A percentile compares a stretch with the other conserved stretches of the same genome.
phyloP scores from a whole-genome alignment of 2,797 vertebrate genomes.

The Oophaga sylvatica region DNA sequence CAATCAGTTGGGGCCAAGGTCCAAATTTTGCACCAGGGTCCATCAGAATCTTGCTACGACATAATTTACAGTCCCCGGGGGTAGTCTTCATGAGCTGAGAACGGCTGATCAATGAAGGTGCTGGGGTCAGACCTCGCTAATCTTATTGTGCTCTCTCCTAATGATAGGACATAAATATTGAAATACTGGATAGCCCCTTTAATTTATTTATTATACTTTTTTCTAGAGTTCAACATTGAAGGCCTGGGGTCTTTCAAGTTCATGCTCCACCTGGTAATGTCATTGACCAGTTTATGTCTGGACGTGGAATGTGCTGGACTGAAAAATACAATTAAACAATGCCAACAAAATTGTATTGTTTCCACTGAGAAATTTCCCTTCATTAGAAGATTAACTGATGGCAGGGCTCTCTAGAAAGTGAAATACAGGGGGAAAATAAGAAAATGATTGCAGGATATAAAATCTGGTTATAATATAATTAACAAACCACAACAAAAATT shows the following conservation, averaged over 20 bases:
- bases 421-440: background rate
- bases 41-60: too few relatives aligned
- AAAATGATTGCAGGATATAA: conserved; percentile 7
- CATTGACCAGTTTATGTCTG: background rate
- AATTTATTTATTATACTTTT: background rate
- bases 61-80: too few relatives aligned
- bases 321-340: background rate
- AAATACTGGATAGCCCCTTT: too few relatives aligned
- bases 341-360: background rate
- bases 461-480: background rate
- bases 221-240: background rate
- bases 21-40: too few relatives aligned
- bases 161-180: too few relatives aligned
- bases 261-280: conserved; percentile 3
- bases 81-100: too few relatives aligned
- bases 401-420: background rate
- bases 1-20: too few relatives aligned
- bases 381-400: background rate
- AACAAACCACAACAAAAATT: background rate
- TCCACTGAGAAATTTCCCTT: background rate
- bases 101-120: too few relatives aligned
- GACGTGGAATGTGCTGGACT: background rate
- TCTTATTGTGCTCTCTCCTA: too few relatives aligned
- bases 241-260: background rate
- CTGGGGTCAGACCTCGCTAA: too few relatives aligned